These are phyloP conservation scores for Panopea generosa DNA, from an alignment of 2,888 invertebrate genomes.

Conservation along the genomic window DNA sequence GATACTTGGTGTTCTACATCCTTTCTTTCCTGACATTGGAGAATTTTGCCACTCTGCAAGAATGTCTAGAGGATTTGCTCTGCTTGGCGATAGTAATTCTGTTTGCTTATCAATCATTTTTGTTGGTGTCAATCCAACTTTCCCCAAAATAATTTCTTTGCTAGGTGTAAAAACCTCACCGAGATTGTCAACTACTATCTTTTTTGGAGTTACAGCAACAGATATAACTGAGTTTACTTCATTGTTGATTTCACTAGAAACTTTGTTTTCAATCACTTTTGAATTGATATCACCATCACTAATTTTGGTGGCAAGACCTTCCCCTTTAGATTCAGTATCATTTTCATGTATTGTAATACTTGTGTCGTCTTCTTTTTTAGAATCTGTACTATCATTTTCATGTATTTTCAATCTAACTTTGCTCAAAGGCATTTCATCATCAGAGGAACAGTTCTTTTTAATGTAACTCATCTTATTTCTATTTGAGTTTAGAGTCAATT, in stretches of 20 bases:
- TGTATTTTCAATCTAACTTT: neutral
- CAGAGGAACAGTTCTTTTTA: slow-evolving; percentile 6
- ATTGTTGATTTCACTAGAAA: too few relatives aligned
- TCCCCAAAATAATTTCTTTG: slow-evolving; percentile 49
- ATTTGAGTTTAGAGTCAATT: slow-evolving; percentile 10
- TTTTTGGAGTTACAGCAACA: slow-evolving; percentile 12
- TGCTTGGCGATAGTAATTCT: slow-evolving; percentile 40
- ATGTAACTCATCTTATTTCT: neutral
- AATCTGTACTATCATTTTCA: neutral
- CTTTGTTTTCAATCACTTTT: too few relatives aligned
- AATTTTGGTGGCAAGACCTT: too few relatives aligned
- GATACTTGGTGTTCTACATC: slow-evolving; percentile 13
- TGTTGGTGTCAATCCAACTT: slow-evolving; percentile 55
- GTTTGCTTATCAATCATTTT: slow-evolving; percentile 18
- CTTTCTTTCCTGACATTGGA: slow-evolving; percentile 14
- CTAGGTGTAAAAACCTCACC: slow-evolving; percentile 30
- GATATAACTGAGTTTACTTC: too few relatives aligned
- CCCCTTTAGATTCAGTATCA: too few relatives aligned
- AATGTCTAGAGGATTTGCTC: slow-evolving; percentile 36
- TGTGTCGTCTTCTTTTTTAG: neutral
- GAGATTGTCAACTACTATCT: neutral
- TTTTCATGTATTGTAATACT: too few relatives aligned
- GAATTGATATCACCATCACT: too few relatives aligned
- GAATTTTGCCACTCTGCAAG: slow-evolving; percentile 40
- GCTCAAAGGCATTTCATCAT: slow-evolving; percentile 37